Evolutionary conservation across 2,797 vertebrate genomes (phyloP).

Genomic region (Scolopax rusticola): DNA sequence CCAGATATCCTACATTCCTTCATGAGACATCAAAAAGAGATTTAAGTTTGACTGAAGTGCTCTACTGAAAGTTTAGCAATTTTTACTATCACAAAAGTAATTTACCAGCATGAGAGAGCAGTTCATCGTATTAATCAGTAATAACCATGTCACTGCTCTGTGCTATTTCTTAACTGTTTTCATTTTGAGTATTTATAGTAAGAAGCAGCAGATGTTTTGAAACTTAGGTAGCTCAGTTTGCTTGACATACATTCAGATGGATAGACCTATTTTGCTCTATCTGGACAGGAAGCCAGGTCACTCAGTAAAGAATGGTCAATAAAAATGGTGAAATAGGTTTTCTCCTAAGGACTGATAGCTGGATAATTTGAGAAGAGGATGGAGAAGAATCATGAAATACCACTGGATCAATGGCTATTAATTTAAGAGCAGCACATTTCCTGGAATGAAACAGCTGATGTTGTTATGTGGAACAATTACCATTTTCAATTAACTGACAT

Average conservation of each 20-base stretch:
- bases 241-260: conserved; percentile 78
- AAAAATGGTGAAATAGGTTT: conserved; percentile 85
- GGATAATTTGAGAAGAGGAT: conserved; percentile 87
- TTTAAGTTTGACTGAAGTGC: background rate
- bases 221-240: conserved; percentile 33
- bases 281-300: conserved; percentile 85
- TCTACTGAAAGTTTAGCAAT: background rate
- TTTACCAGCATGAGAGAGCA: background rate
- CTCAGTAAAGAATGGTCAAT: conserved; percentile 89
- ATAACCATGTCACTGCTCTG: background rate
- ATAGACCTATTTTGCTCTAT: conserved; percentile 84
- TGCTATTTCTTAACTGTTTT: conserved; percentile 48
- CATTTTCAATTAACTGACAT: conserved; percentile 90
- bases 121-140: background rate
- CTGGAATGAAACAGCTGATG: conserved; percentile 89
- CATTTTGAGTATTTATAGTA: conserved; percentile 57
- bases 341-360: conserved; percentile 87
- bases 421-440: conserved; percentile 90
- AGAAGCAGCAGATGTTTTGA: conserved; percentile 52
- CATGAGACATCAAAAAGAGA: background rate
- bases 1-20: background rate
- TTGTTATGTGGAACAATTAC: conserved; percentile 90
- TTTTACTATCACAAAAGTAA: background rate
- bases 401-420: conserved; percentile 91
- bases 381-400: conserved; percentile 84